Evolutionary conservation across 1,140 invertebrate species (phyloP).

Genomic region (Caenorhabditis remanei): DNA sequence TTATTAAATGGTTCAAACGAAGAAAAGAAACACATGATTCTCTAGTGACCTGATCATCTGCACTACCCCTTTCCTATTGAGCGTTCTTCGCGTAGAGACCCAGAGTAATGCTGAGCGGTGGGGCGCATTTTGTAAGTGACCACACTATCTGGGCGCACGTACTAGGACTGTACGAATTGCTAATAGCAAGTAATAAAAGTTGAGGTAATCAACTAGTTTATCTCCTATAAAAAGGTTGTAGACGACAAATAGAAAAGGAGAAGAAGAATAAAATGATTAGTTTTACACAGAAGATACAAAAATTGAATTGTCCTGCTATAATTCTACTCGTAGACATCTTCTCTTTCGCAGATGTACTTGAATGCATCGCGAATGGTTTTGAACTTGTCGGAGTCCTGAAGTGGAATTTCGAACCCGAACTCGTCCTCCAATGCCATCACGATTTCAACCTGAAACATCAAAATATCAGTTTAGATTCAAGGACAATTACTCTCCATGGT

Average conservation of each 20-base stretch:
- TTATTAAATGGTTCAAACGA: neutral
- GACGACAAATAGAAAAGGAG: neutral
- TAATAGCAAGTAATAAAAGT: neutral
- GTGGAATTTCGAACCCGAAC: constrained; percentile 99
- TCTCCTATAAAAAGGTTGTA: neutral
- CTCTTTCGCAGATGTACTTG: constrained; percentile 92
- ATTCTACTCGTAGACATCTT: constrained; percentile 88
- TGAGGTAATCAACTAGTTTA: constrained; percentile 10
- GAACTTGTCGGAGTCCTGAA: constrained; percentile 93
- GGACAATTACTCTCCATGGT: too few relatives aligned
- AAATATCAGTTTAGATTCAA: too few relatives aligned
- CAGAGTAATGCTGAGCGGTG: neutral
- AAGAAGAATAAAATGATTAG: neutral
- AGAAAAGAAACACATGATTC: constrained; percentile 50
- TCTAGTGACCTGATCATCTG: constrained; percentile 4
- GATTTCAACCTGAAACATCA: constrained; percentile 85
- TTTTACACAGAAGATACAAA: constrained; percentile 34
- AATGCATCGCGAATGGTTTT: constrained; percentile 90
- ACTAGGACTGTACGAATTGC: neutral
- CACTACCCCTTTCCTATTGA: neutral
- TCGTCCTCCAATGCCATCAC: constrained; percentile 99
- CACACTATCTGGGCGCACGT: too few relatives aligned
- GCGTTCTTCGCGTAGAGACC: neutral
- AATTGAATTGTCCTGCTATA: neutral
- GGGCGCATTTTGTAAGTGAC: neutral